A percentile compares a stretch with the other conserved stretches of the same genome.
These are phyloP conservation scores for Spilogale gracilis DNA, from an alignment of 2,113 vertebrate genomes.

Conservation along the genomic window DNA sequence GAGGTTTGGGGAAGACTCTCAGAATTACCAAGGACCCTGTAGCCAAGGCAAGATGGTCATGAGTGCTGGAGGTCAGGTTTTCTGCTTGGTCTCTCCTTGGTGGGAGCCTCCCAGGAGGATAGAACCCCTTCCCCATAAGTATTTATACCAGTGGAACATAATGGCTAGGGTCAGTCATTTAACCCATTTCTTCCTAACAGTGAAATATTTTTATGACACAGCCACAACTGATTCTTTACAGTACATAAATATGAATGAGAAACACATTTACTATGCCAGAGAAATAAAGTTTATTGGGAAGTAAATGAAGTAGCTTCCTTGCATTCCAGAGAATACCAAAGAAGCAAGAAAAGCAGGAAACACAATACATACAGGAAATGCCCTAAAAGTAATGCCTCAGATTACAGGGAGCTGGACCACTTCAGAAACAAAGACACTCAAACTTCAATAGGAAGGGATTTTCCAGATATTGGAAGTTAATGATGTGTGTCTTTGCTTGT, in stretches of 20 bases:
- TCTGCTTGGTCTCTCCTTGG: neutral
- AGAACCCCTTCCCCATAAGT: neutral
- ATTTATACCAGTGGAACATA: neutral
- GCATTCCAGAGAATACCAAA: conserved; percentile 71
- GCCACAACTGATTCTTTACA: conserved; percentile 23
- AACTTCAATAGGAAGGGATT: neutral
- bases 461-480: neutral
- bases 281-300: conserved; percentile 82
- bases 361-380: neutral
- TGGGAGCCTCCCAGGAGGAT: neutral
- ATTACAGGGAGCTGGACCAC: neutral
- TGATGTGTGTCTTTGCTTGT: neutral
- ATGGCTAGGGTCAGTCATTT: neutral
- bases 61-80: neutral
- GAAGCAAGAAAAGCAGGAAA: conserved; percentile 62
- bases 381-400: neutral
- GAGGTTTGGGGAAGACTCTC: neutral
- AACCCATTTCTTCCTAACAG: neutral
- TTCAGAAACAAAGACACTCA: neutral
- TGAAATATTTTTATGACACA: conserved; percentile 25
- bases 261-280: conserved; percentile 76
- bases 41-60: neutral
- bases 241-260: conserved; percentile 42
- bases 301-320: conserved; percentile 62
- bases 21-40: neutral